A percentile compares a stretch with the other conserved stretches of the same genome.
Conservation (phyloP, 2,888 invertebrate genomes). For the Cerceris ruficornis region DNA sequence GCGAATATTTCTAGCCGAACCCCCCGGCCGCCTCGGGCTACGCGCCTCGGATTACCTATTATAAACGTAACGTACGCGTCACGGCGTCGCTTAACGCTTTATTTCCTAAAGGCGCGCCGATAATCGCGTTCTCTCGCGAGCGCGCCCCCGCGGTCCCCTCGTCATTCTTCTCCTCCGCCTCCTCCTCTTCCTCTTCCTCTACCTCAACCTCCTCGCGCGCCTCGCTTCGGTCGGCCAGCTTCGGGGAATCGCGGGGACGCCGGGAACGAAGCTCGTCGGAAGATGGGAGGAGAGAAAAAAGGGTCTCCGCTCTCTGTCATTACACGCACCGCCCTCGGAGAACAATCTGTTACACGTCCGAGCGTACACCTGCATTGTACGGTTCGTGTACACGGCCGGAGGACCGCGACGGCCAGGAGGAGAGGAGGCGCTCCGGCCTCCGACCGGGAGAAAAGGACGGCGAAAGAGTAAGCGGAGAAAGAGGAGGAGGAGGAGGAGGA, state of each 20-base stretch:
- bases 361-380: constrained; percentile 39
- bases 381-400: neutral
- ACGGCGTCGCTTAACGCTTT: constrained; percentile 62
- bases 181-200: too few relatives aligned
- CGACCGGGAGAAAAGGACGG: neutral
- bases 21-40: constrained; percentile 7
- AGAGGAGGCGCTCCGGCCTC: neutral
- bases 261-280: neutral
- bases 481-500: neutral
- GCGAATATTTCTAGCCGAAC: constrained; percentile 1
- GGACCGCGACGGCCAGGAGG: constrained; percentile 14
- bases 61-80: constrained; percentile 55
- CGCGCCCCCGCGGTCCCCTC: neutral
- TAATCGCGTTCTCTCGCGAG: constrained; percentile 52
- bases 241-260: neutral
- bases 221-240: constrained; percentile 1
- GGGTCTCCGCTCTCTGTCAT: constrained; percentile 36
- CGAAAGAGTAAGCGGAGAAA: neutral
- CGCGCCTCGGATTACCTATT: constrained; percentile 49
- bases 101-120: constrained; percentile 67
- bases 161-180: too few relatives aligned
- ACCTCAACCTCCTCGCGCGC: neutral
- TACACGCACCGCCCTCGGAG: constrained; percentile 49
- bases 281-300: constrained; percentile 11
- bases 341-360: constrained; percentile 49